These are phyloP conservation scores for Xiphydria camelus DNA, from an alignment of 2,888 invertebrate genomes.

Conservation along the genomic window DNA sequence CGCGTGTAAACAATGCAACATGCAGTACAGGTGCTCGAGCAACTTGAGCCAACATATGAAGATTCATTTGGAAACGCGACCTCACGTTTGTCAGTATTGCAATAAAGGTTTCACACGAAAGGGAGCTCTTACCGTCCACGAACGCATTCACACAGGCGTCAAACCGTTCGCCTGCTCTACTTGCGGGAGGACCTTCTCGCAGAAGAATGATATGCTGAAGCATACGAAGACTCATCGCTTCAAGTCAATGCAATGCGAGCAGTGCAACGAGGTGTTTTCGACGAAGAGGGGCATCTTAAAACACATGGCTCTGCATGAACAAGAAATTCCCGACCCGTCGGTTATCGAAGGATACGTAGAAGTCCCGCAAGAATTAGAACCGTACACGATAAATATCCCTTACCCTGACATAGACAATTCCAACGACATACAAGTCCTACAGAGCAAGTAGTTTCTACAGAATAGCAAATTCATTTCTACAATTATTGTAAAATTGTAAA, in stretches of 20 bases:
- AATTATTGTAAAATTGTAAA: too few species aligned
- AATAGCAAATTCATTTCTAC: too few species aligned
- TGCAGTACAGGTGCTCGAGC: slow-evolving; percentile 48
- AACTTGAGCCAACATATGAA: slow-evolving; percentile 49
- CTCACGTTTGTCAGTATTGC: slow-evolving; percentile 42
- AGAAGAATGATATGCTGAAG: slow-evolving; percentile 49
- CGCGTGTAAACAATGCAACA: slow-evolving; percentile 42
- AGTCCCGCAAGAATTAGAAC: slow-evolving; percentile 1
- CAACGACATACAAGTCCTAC: neutral
- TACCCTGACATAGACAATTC: neutral
- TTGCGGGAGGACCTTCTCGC: slow-evolving; percentile 43
- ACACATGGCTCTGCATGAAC: slow-evolving; percentile 22
- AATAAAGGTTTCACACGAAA: slow-evolving; percentile 44
- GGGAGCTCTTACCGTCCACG: slow-evolving; percentile 42
- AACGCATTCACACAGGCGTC: slow-evolving; percentile 46
- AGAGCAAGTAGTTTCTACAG: neutral
- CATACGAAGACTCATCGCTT: slow-evolving; percentile 40
- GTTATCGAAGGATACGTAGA: neutral
- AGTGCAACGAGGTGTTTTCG: slow-evolving; percentile 26
- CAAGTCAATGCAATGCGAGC: slow-evolving; percentile 23
- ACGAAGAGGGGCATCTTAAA: slow-evolving; percentile 29
- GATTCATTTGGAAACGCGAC: slow-evolving; percentile 39
- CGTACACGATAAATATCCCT: slow-evolving; percentile 2
- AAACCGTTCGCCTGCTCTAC: slow-evolving; percentile 44
- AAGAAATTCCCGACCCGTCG: neutral